phyloP scores from a whole-genome alignment of 2,888 invertebrate species.

The Metopia argyrocephala region DNA sequence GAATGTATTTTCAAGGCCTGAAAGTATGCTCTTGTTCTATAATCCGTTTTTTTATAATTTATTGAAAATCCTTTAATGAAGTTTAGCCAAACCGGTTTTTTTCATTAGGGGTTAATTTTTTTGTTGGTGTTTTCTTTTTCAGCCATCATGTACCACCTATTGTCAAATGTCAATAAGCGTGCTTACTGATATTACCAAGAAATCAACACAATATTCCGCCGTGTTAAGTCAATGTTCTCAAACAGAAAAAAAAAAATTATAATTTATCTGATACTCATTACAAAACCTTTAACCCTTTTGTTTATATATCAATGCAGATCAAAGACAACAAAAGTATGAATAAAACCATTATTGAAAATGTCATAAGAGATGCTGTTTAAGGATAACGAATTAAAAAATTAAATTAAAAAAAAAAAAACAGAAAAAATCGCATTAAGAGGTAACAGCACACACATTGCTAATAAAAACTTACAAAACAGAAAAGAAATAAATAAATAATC shows the following conservation, averaged over 20 bases:
- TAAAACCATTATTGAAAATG: conserved; percentile 38
- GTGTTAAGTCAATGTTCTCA: not conserved
- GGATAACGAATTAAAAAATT: conserved; percentile 68
- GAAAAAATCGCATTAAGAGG: conserved; percentile 59
- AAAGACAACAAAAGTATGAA: not conserved
- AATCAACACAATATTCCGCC: conserved; percentile 4
- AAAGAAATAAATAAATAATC: conserved; percentile 17
- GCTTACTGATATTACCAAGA: conserved; percentile 13
- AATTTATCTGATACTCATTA: conserved; percentile 56
- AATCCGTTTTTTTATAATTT: too few species aligned
- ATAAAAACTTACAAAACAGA: conserved; percentile 12
- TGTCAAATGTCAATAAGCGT: conserved; percentile 61
- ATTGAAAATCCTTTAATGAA: too few species aligned
- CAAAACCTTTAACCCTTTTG: conserved; percentile 56
- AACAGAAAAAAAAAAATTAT: conserved; percentile 12
- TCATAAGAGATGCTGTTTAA: conserved; percentile 34
- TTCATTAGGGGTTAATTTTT: not conserved
- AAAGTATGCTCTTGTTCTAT: too few species aligned
- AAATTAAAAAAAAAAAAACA: too few species aligned
- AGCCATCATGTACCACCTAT: not conserved
- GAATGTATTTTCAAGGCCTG: too few species aligned
- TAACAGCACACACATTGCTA: conserved; percentile 39
- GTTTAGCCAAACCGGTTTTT: not conserved
- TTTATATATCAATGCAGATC: conserved; percentile 19
- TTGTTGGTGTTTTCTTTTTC: not conserved